Base-by-base conservation (phyloP, 2,113 vertebrate species). In the Scytalopus superciliaris region DNA sequence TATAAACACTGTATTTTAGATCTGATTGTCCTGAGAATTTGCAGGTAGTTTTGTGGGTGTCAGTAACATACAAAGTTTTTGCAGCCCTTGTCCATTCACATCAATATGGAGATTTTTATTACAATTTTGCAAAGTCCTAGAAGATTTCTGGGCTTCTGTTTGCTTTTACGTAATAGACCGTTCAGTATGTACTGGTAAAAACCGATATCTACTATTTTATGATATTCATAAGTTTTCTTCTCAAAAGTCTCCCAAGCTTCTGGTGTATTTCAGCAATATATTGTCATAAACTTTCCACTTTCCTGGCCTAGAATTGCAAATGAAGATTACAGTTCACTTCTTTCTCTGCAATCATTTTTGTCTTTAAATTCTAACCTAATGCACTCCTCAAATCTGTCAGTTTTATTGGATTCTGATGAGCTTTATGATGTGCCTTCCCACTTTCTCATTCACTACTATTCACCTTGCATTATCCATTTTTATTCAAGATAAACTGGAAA, bases 321-420 rank as follows among this genome's bases (percentile, higher is more conserved):
- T 49, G 22, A 80, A 57, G 49, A 72, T 80, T 80, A n/a, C 33
- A 45, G 39, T 84, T 93, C 42, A 45, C 7, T 68, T 87, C 28
- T 44, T 73, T 52, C 35, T 44, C 57, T 68, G 81, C 18, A 73
- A 68, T 84, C 5, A 77, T 63, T 80, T 88, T 72, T 84, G 27
- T 87, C 73, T 92, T 84, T 87, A 87, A 81, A 49, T 91, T 92
- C 53, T 87, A 93, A 45, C 42, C 19, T 80, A 80, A 81, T 77
- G 53, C 28, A 80, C 53, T 60, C 49, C 80, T 89, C 59, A 73
- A 87, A 77, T 84, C 23, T 74, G 17, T 60, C 7, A 0, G 14
- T 53, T 91, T 91, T 80, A 84, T 67, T 76, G 35, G 33, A 84
- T 87, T 84, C 57, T 84, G 53, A 35, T 93, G 77, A 76, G 52